Conservation (phyloP, 2,113 vertebrate species). For the Periophthalmodon schlosseri region DNA sequence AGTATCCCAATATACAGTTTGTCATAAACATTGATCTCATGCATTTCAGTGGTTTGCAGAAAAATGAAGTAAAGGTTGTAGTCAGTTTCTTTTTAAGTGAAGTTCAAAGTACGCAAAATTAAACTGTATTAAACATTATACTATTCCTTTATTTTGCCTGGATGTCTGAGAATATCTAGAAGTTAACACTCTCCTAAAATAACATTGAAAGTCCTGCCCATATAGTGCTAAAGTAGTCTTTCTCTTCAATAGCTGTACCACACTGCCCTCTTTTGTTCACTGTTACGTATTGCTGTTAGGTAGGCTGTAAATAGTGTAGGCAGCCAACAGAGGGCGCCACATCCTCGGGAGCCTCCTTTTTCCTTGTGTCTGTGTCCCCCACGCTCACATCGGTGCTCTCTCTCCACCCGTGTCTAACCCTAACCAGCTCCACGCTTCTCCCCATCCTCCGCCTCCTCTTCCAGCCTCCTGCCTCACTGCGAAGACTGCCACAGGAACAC, state of each 20-base stretch:
- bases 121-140: background rate
- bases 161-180: background rate
- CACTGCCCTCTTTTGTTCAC: conserved; percentile 64
- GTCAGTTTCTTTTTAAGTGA: background rate
- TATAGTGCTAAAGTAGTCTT: background rate
- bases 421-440: conserved; percentile 46
- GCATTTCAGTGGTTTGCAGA: conserved; percentile 2
- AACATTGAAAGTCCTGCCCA: background rate
- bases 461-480: conserved; percentile 59
- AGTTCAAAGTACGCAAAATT: background rate
- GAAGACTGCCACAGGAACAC: conserved; percentile 56
- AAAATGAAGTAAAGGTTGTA: background rate
- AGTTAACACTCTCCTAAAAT: too few relatives aligned
- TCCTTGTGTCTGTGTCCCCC: conserved; percentile 18
- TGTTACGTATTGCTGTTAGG: conserved; percentile 12
- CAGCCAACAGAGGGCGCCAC: background rate
- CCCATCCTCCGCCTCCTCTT: conserved; percentile 51
- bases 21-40: background rate
- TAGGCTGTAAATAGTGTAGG: conserved; percentile 9
- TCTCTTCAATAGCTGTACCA: conserved; percentile 25
- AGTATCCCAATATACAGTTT: background rate
- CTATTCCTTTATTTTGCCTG: background rate
- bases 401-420: conserved; percentile 30
- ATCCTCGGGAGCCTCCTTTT: conserved; percentile 19
- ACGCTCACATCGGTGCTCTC: conserved; percentile 40